Percentiles rank a stretch among this genome's conserved stretches.
Conservation (phyloP, 2,113 vertebrate genomes). For the Cyprinodon tularosa region DNA sequence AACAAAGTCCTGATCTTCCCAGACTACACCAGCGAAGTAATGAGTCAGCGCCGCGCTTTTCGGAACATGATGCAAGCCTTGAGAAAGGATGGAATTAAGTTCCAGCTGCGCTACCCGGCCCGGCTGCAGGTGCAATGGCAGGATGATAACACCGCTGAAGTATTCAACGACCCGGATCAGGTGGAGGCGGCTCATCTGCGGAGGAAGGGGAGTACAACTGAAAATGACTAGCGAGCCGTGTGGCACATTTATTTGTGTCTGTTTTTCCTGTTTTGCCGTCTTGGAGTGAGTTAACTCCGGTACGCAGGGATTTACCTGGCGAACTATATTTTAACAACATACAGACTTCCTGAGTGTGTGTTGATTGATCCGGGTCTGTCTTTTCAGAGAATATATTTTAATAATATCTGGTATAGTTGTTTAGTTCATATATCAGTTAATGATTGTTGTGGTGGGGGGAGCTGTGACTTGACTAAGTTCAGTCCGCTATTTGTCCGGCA, state of each 20-base stretch:
- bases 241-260: too few relatives aligned
- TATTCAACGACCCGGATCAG: too few relatives aligned
- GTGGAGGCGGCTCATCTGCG: not conserved
- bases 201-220: not conserved
- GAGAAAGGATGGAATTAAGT: too few relatives aligned
- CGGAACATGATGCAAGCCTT: too few relatives aligned
- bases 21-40: too few relatives aligned
- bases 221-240: not conserved
- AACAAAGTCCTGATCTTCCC: too few relatives aligned
- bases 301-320: not conserved
- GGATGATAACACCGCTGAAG: too few relatives aligned
- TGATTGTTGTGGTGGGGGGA: not conserved
- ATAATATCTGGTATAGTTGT: not conserved
- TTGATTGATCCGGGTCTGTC: not conserved
- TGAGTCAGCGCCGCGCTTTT: too few relatives aligned
- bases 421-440: not conserved
- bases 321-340: not conserved
- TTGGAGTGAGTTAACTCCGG: not conserved
- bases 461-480: not conserved
- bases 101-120: too few relatives aligned
- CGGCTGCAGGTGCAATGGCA: too few relatives aligned
- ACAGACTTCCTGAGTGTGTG: not conserved
- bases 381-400: not conserved
- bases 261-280: too few relatives aligned
- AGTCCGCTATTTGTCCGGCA: not conserved